Base-by-base conservation (phyloP, 1,140 invertebrate species). In the Scaptomyza montana region DNA sequence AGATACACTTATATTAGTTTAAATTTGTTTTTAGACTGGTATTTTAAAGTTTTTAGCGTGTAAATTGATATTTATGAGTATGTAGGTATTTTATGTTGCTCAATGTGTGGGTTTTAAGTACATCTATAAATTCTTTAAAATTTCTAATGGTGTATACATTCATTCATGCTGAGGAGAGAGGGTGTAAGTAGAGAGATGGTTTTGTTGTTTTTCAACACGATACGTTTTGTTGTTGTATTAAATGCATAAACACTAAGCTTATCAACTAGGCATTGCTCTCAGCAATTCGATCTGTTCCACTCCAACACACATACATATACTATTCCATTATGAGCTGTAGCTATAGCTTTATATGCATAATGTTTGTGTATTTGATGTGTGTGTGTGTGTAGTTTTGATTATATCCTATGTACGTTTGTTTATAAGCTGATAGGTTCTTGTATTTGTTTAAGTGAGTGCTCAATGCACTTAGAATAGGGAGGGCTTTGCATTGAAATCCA, bases 401-500 rank as follows among this genome's bases (percentile, higher is more conserved):
- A 66, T 36, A 61, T 69, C 1, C 36, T 39, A 39, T 3, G 39
- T 43, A 49, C 39, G 13, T 46, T 43, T 43, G 39, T 43, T 50
- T 76, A 51, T 74, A 46, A 21, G 39, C 73, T 65, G 68, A 74
- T 74, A 85, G 73, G 66, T 76, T 61, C 56, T 57, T 62, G 82
- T 86, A 73, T 87, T 87, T 68, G 82, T 53, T 89, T 80, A 78
- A 79, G 66, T 73, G 80, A 84, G 80, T 85, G 80, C 55, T 51
- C 50, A 49, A 49, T 62, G 51, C 71, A 78, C 78, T 87, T 65
- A 70, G 82, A 78, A 71, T 70, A 86, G 84, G 82, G 82, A 87
- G 82, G 82, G 82, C 84, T 87, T 87, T 87, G 82, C 84, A 87
- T 78, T 87, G 82, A 87, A 87, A 87, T 87, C 82, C 82, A 87